phyloP scores from a whole-genome alignment of 35 echinoderm and acorn worm species.

The Stichopus chloronotus region DNA sequence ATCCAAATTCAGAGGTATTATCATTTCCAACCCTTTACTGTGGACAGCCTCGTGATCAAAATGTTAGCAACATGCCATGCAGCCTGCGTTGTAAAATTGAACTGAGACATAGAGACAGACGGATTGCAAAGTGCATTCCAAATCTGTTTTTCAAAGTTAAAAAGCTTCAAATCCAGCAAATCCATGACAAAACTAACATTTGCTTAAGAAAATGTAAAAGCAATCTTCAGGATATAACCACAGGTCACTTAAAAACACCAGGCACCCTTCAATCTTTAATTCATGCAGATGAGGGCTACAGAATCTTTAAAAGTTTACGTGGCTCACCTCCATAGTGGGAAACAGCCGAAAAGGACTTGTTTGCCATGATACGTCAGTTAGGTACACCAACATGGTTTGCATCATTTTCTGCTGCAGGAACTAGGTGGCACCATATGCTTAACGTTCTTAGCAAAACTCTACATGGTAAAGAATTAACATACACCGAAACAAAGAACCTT shows the following conservation, averaged over 20 bases:
- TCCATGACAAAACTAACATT: not conserved
- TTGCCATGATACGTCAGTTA: constrained; percentile 51
- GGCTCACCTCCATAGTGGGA: constrained; percentile 49
- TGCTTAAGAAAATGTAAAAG: not conserved
- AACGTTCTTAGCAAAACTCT: constrained; percentile 33
- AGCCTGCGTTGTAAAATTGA: constrained; percentile 27
- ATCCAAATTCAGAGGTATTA: not conserved
- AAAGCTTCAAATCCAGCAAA: constrained; percentile 25
- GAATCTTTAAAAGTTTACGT: not conserved
- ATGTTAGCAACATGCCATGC: constrained; percentile 6
- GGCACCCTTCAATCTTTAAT: not conserved
- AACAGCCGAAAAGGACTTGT: constrained; percentile 41
- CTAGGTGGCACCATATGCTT: constrained; percentile 43
- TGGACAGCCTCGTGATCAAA: not conserved
- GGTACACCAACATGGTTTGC: constrained; percentile 53
- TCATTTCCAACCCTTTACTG: constrained; percentile 20
- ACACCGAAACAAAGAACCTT: constrained; percentile 4
- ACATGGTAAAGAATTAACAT: constrained; percentile 15
- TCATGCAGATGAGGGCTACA: not conserved
- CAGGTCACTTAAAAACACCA: not conserved
- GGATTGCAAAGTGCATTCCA: not conserved
- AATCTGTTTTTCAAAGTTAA: not conserved
- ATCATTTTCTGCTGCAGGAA: constrained; percentile 53
- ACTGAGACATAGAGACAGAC: not conserved
- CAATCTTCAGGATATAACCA: not conserved